phyloP scores from a whole-genome alignment of 2,113 vertebrate species.

The Gavialis gangeticus region DNA sequence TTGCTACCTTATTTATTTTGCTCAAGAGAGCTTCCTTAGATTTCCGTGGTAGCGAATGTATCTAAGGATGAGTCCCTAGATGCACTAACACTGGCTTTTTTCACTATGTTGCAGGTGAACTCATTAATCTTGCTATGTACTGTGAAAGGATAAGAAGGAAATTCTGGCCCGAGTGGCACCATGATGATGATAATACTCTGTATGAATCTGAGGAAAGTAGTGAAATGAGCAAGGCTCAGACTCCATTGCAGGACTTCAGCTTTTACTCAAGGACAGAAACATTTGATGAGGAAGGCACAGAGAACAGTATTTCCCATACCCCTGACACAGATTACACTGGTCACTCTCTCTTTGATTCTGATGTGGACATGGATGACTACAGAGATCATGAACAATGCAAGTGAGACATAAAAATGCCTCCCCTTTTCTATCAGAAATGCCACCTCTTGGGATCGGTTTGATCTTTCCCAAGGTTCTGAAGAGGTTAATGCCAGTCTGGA shows the following conservation, averaged over 20 bases:
- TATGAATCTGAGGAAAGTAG: constrained; percentile 90
- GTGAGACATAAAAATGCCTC: constrained; percentile 53
- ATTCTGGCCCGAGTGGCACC: constrained; percentile 98
- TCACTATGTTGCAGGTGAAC: constrained; percentile 84
- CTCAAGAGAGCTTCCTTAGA: background rate
- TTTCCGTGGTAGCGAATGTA: background rate
- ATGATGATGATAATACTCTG: constrained; percentile 89
- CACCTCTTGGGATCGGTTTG: constrained; percentile 39
- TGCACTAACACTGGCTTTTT: background rate
- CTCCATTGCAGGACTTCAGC: constrained; percentile 86
- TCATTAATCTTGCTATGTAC: constrained; percentile 97
- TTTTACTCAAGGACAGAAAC: constrained; percentile 97
- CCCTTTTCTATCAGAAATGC: constrained; percentile 22
- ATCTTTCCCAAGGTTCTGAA: constrained; percentile 35
- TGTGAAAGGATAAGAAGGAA: constrained; percentile 94
- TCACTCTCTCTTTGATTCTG: constrained; percentile 93
- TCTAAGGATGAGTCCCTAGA: background rate
- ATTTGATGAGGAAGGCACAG: constrained; percentile 88
- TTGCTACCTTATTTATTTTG: background rate
- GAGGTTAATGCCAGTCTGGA: constrained; percentile 41
- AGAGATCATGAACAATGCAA: constrained; percentile 90
- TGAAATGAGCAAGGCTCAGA: constrained; percentile 86
- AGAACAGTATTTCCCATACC: constrained; percentile 87
- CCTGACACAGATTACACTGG: constrained; percentile 92
- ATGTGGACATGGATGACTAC: constrained; percentile 92